Evolutionary conservation across 1,140 invertebrate species (phyloP).

Genomic region (Choristoneura fumiferana): DNA sequence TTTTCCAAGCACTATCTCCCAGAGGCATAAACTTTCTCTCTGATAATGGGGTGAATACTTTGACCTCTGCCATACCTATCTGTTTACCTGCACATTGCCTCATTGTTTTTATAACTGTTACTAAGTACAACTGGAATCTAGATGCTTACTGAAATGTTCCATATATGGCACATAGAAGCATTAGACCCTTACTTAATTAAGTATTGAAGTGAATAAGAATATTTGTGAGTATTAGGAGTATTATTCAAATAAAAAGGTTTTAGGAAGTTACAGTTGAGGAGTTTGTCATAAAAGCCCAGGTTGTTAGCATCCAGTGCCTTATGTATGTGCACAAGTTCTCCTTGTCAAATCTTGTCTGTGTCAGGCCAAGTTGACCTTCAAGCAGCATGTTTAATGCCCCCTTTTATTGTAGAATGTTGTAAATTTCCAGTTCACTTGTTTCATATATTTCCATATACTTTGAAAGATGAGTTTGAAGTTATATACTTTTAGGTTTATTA

Average conservation of each 20-base stretch:
- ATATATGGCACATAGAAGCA: no score
- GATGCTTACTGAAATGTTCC: neutral
- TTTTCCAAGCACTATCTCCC: neutral
- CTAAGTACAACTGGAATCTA: slow-evolving; percentile 9
- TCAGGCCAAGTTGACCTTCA: slow-evolving; percentile 15
- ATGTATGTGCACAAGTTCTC: neutral
- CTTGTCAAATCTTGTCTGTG: neutral
- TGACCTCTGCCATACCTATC: slow-evolving; percentile 36
- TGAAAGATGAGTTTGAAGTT: no score
- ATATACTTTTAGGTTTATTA: no score
- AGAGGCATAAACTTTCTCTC: slow-evolving; percentile 27
- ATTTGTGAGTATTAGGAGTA: no score
- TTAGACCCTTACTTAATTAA: no score
- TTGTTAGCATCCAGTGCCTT: slow-evolving; percentile 1
- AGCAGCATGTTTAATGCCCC: slow-evolving; percentile 7
- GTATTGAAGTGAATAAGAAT: no score
- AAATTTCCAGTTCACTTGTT: slow-evolving; percentile 4
- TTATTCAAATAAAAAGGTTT: no score
- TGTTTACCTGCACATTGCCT: slow-evolving; percentile 24
- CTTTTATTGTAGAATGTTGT: slow-evolving; percentile 13
- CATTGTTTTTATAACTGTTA: slow-evolving; percentile 22
- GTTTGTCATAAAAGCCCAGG: no score
- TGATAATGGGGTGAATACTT: slow-evolving; percentile 20
- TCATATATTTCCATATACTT: no score
- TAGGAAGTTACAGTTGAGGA: no score